These are phyloP conservation scores for Calameuta pallipes DNA, from an alignment of 2,888 invertebrate species.

Conservation along the genomic window DNA sequence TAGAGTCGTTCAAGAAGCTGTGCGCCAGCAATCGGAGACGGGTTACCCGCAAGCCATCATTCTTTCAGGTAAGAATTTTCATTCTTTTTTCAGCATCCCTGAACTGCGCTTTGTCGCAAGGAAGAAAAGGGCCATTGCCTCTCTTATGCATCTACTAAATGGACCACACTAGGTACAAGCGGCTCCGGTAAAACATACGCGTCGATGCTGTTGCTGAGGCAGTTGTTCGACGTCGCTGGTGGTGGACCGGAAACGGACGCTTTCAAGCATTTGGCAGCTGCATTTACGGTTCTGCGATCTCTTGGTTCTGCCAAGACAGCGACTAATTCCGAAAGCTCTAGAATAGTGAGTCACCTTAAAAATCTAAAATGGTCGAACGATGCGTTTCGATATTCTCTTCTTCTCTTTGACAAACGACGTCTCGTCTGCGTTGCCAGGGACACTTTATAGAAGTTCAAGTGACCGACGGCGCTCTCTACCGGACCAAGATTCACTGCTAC, in stretches of 20 bases:
- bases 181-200: conserved; percentile 96
- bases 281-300: conserved; percentile 92
- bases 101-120: neutral
- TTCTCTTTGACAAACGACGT: neutral
- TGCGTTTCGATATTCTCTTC: too few species aligned
- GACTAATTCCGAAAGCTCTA: conserved; percentile 91
- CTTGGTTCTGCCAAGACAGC: conserved; percentile 92
- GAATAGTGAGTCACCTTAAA: conserved; percentile 76
- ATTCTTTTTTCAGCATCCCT: neutral
- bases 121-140: neutral
- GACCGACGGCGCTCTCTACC: conserved; percentile 92
- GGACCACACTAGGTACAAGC: conserved; percentile 75
- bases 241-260: conserved; percentile 96
- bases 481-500: conserved; percentile 96
- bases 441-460: conserved; percentile 97
- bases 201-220: conserved; percentile 89
- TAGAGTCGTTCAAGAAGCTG: conserved; percentile 90
- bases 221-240: conserved; percentile 93
- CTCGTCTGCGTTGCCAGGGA: conserved; percentile 72
- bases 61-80: conserved; percentile 75
- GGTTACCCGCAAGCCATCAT: conserved; percentile 97
- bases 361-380: neutral
- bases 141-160: too few species aligned
- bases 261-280: conserved; percentile 94
- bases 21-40: conserved; percentile 93